These are phyloP conservation scores for Zaprionus ornatus DNA, from an alignment of 1,140 invertebrate species.

Conservation along the genomic window DNA sequence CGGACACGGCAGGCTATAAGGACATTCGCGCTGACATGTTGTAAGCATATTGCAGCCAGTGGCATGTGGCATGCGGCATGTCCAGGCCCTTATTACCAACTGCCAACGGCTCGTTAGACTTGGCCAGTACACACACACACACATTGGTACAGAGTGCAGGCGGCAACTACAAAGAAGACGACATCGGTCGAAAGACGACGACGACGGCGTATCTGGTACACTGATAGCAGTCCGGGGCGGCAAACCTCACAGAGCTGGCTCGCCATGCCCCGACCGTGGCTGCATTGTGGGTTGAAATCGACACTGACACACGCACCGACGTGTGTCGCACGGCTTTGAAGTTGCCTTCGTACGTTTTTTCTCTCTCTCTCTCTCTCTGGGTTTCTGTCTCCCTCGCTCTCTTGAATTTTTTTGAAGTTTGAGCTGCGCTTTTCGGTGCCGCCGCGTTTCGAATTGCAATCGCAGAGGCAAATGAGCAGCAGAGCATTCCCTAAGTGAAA, in stretches of 20 bases:
- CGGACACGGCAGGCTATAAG: constrained; percentile 37
- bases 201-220: constrained; percentile 43
- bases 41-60: constrained; percentile 41
- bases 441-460: constrained; percentile 53
- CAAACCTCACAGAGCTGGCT: constrained; percentile 40
- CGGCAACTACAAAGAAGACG: constrained; percentile 54
- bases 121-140: constrained; percentile 6
- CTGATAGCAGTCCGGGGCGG: constrained; percentile 44
- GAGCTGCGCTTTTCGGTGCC: constrained; percentile 46
- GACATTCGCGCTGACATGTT: constrained; percentile 68
- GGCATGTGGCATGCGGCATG: constrained; percentile 19
- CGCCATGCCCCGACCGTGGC: constrained; percentile 5
- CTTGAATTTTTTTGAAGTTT: constrained; percentile 26
- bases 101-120: constrained; percentile 48
- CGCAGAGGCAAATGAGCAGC: constrained; percentile 67
- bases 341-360: constrained; percentile 32
- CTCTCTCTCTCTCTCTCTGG: not conserved
- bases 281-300: constrained; percentile 67
- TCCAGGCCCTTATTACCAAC: constrained; percentile 36
- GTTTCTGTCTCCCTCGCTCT: not conserved
- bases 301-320: constrained; percentile 60
- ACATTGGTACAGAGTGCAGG: constrained; percentile 60
- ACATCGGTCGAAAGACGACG: not conserved
- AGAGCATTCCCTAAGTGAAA: constrained; percentile 14
- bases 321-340: constrained; percentile 74